Conservation (phyloP, 2,797 vertebrate genomes). For the Agapornis canus region DNA sequence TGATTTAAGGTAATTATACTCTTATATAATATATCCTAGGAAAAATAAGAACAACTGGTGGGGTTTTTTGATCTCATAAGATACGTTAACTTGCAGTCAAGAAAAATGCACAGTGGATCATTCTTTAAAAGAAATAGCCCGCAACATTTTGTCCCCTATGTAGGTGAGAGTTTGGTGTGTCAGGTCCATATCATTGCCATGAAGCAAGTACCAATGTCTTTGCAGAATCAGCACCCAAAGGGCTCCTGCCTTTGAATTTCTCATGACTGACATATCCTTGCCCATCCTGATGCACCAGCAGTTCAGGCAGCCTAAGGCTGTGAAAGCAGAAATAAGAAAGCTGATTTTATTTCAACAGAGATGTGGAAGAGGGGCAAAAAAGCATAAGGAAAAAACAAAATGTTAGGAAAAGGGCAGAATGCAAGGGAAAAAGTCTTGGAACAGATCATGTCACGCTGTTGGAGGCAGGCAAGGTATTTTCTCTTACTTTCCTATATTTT, state of each 20-base stretch:
- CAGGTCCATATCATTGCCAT: neutral
- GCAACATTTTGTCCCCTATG: fast-evolving
- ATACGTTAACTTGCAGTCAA: neutral
- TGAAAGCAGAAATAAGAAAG: neutral
- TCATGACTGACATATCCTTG: neutral
- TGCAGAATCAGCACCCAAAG: neutral
- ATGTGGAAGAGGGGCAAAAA: neutral
- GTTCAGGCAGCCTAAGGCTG: neutral
- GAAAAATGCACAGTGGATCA: neutral
- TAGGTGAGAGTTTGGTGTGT: neutral
- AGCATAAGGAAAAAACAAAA: neutral
- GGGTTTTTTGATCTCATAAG: fast-evolving
- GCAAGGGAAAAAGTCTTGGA: neutral
- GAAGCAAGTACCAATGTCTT: neutral
- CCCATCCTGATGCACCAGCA: neutral
- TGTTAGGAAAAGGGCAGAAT: neutral
- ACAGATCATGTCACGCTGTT: neutral
- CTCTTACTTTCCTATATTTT: neutral
- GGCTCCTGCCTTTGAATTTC: neutral
- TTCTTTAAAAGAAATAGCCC: neutral
- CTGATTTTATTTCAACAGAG: neutral
- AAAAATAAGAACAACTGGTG: neutral
- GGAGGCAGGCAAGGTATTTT: neutral
- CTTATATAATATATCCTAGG: neutral
- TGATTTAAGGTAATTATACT: neutral